Base-by-base conservation (phyloP, 2,113 vertebrate species). In the Gracilinanus agilis region DNA sequence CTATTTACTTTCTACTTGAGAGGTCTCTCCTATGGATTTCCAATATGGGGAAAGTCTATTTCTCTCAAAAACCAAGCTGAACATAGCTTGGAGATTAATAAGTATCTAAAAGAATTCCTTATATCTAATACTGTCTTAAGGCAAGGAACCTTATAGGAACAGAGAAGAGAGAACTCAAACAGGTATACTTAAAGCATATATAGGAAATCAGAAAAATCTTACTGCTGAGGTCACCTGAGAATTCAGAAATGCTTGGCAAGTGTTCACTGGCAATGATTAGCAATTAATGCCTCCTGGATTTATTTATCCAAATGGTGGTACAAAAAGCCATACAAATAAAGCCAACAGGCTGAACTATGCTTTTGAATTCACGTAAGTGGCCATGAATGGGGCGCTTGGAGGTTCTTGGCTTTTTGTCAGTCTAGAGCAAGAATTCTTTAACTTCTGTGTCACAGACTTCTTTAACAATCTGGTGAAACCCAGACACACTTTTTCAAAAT, bases 191-290 rank as follows among this genome's bases (percentile, higher is more conserved):
- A 67, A 67, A 61, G 58, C 11, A 83, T 40, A 83, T 83, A 83
- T 0, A 40, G 61, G 34, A n/a, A 75, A 75, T 75, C 91, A 94
- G 83, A 95, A 94, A 21, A 61, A 54, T 53, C 34, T 92, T 90
- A 91, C 58, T 90, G n/a, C 67, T 29, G 21, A 97, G 55, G 90
- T 67, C 67, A 88, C n/a, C 0, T 54, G 53, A 94, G 90, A 94
- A 90, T 93, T 92, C 91, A 11, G 67, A 61, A 94, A 93, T 53
- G 54, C 24, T 94, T 29, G 90, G 88, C 23, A 93, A 90, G 13
- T 55, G 92, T 91, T 29, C 40, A 54, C 40, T 88, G 24, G 58
- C 24, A 91, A 92, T 21, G 53, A 27, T 24, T 1, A 94, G 90
- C 16, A 67, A 58, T n/a, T 40, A 53, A 19, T 27, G 75, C 54